These are phyloP conservation scores for Cynodonichthys magdalenae DNA, from an alignment of 2,797 vertebrate genomes.

Conservation along the genomic window DNA sequence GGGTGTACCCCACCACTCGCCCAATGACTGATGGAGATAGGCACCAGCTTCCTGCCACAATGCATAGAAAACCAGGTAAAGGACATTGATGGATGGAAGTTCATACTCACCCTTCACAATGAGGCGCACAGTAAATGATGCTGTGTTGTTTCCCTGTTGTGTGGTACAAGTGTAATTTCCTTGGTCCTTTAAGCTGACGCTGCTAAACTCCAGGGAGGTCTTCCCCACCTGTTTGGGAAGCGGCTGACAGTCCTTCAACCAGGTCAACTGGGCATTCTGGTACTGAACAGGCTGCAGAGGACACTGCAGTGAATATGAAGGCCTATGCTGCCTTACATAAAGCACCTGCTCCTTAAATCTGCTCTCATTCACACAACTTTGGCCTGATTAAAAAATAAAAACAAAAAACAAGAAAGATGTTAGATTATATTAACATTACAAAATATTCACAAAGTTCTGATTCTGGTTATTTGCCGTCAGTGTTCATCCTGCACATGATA, in stretches of 20 bases:
- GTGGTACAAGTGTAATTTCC: conserved; percentile 77
- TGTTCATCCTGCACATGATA: neutral
- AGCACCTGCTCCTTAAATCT: conserved; percentile 49
- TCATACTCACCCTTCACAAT: conserved; percentile 56
- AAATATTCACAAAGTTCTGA: neutral
- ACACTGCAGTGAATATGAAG: conserved; percentile 56
- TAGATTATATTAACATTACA: neutral
- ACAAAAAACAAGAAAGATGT: neutral
- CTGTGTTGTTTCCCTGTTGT: conserved; percentile 36
- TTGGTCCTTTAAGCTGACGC: conserved; percentile 42
- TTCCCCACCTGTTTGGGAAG: conserved; percentile 40
- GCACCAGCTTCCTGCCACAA: too few relatives aligned
- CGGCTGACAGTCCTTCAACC: conserved; percentile 65
- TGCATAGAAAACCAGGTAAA: too few relatives aligned
- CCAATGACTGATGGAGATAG: too few relatives aligned
- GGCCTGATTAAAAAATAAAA: conserved; percentile 47
- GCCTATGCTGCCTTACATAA: conserved; percentile 31
- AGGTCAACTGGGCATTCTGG: conserved; percentile 38
- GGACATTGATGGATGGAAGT: neutral
- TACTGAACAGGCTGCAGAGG: conserved; percentile 28
- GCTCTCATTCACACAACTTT: conserved; percentile 60
- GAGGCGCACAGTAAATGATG: conserved; percentile 62
- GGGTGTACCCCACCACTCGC: too few relatives aligned
- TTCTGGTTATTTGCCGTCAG: neutral
- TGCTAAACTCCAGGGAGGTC: conserved; percentile 58